A percentile compares a stretch with the other conserved stretches of the same genome.
phyloP scores from a whole-genome alignment of 2,888 invertebrate species.

The Furcula furcula region DNA sequence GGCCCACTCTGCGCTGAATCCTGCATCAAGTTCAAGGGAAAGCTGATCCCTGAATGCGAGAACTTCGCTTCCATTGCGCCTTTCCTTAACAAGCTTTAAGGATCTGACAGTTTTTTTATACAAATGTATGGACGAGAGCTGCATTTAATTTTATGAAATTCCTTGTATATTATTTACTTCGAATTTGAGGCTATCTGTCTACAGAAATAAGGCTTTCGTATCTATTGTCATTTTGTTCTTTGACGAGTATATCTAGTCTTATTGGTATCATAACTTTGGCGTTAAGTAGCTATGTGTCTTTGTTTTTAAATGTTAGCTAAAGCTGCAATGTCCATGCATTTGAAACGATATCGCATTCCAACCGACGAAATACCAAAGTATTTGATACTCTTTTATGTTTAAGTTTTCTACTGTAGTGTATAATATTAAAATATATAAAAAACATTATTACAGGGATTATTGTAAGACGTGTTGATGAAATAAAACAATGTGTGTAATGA shows the following conservation, averaged over 20 bases:
- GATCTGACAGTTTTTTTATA: neutral
- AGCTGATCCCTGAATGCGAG: slow-evolving; percentile 92
- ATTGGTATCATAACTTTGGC: no score
- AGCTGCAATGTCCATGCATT: slow-evolving; percentile 11
- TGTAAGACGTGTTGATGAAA: slow-evolving; percentile 34
- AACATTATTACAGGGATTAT: slow-evolving; percentile 48
- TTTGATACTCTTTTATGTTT: slow-evolving; percentile 43
- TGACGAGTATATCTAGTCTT: no score
- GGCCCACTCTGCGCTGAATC: slow-evolving; percentile 92
- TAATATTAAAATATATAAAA: slow-evolving; percentile 14
- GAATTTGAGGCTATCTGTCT: neutral
- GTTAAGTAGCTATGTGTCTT: no score
- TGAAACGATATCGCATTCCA: slow-evolving; percentile 19
- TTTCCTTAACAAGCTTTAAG: slow-evolving; percentile 83
- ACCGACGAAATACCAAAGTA: slow-evolving; percentile 52
- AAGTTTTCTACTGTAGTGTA: slow-evolving; percentile 31
- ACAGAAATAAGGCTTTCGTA: neutral
- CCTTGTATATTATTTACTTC: no score
- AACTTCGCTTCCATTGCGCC: slow-evolving; percentile 90
- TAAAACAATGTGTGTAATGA: slow-evolving; percentile 16
- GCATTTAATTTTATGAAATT: neutral
- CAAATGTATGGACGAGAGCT: neutral
- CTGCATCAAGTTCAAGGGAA: slow-evolving; percentile 91
- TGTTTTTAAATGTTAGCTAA: no score
- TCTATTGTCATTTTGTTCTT: no score